A percentile compares a stretch with the other conserved stretches of the same genome.
phyloP scores from a whole-genome alignment of 2,888 invertebrate genomes.

The Archips xylosteana region DNA sequence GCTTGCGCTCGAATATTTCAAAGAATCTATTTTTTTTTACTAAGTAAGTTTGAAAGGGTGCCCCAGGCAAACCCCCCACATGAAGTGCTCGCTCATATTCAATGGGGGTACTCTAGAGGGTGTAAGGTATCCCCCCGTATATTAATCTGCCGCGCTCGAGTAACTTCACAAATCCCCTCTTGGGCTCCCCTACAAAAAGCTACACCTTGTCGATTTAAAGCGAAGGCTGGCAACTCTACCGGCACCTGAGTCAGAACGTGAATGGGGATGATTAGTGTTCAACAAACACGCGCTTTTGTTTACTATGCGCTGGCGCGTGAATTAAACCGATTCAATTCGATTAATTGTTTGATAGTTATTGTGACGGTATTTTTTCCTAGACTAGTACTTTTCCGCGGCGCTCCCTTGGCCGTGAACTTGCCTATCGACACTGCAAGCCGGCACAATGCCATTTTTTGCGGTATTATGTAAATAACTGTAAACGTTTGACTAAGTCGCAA shows the following conservation, averaged over 20 bases:
- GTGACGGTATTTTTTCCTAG: neutral
- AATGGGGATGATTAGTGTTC: neutral
- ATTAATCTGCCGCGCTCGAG: too few species aligned
- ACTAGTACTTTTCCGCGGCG: conserved; percentile 5
- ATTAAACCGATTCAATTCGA: neutral
- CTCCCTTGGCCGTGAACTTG: conserved; percentile 20
- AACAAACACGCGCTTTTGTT: neutral
- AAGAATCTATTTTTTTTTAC: too few species aligned
- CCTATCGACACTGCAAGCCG: neutral
- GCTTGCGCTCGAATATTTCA: too few species aligned
- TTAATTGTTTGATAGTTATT: neutral
- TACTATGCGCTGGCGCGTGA: neutral
- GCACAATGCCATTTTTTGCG: conserved; percentile 23
- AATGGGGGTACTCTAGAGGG: too few species aligned
- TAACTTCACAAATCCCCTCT: too few species aligned
- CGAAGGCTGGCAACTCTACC: too few species aligned
- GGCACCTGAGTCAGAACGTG: neutral
- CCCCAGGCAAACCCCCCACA: too few species aligned
- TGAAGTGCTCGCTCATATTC: too few species aligned
- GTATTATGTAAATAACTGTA: neutral
- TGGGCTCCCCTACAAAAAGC: too few species aligned
- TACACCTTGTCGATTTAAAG: too few species aligned
- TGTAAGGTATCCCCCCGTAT: too few species aligned
- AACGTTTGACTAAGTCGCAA: neutral
- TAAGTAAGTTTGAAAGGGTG: too few species aligned